Evolutionary conservation across 1,140 invertebrate genomes (phyloP), one percentile per base, ranked within the genome.

Genomic region (Trachymyrmex septentrionalis): DNA sequence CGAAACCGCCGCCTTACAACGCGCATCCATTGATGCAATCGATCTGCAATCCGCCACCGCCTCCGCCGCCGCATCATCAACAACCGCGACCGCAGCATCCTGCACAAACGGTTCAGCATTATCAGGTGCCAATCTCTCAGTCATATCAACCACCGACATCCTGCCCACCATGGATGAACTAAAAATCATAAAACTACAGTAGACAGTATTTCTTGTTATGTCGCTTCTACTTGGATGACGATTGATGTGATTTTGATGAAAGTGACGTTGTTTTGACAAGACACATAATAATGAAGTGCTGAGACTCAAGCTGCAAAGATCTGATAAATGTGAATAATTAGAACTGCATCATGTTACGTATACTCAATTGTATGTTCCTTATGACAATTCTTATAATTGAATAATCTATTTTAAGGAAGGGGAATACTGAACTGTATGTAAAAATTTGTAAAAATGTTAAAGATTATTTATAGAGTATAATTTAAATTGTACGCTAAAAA

Each of bases 151-250:
- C 93, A n/a, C 90, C 93, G 12, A 87, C 89, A 0, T 90, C 92
- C 10, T 93, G 93, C 76, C 92, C 93, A 53, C 93, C 94, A 1
- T 95, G 94, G 93, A 94, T 95, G 92, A 95, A 95, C 64, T 94
- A 77, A 93, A 85, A 63, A 5, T 71, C 7, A 1, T 53, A 27
- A 19, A 61, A n/a, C 30, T 27, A 63, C 7, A 78, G 2, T 2
- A 9, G 2, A 63, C n/a, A 19, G 16, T 50, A 59, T 80, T 85
- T 75, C n/a, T 73, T 67, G 81, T 64, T 80, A 59, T 53, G 72
- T 27, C n/a, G 5, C 24, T 64, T 38, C 69, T 89, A 87, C 38
- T 73, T 89, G 80, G 61, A 87, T 61, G 38, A 80, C 80, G 34
- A 50, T 34, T 34, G 53, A 48, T 77, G 16, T 44, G 59, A 61